These are phyloP conservation scores for Corythornis leucogaster DNA, from an alignment of 2,797 vertebrate genomes.

Conservation along the genomic window DNA sequence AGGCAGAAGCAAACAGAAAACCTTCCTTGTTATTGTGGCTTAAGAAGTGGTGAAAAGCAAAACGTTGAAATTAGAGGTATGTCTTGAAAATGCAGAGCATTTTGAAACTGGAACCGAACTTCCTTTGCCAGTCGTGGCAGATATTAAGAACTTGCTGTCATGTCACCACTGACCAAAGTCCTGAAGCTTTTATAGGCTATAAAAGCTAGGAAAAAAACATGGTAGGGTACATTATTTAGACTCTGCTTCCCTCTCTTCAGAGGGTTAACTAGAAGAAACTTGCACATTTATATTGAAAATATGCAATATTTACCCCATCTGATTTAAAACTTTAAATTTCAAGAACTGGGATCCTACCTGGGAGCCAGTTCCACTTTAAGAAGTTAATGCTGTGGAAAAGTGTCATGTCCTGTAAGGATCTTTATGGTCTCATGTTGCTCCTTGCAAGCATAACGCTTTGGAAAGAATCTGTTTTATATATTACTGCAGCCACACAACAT, in stretches of 20 bases:
- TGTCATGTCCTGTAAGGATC: constrained; percentile 20
- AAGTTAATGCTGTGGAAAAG: constrained; percentile 30
- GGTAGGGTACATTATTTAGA: constrained; percentile 10
- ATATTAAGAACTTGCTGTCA: neutral
- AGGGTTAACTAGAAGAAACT: constrained; percentile 46
- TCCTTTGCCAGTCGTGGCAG: neutral
- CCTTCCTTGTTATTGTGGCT: constrained; percentile 32
- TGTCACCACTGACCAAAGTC: constrained; percentile 28
- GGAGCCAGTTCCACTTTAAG: constrained; percentile 15
- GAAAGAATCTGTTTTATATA: neutral
- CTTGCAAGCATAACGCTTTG: neutral
- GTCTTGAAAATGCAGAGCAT: constrained; percentile 17
- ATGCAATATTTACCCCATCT: constrained; percentile 62
- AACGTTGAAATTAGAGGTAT: neutral
- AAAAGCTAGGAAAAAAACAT: neutral
- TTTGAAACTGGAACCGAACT: constrained; percentile 22
- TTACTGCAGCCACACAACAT: constrained; percentile 11
- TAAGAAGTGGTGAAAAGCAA: constrained; percentile 41
- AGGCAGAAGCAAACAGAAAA: constrained; percentile 34
- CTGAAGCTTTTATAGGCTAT: constrained; percentile 10
- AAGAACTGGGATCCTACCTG: constrained; percentile 17
- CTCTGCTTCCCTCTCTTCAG: constrained; percentile 2
- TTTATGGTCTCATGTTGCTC: constrained; percentile 15
- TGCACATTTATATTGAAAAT: constrained; percentile 67
- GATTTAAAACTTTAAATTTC: neutral